A percentile compares a stretch with the other conserved stretches of the same genome.
Evolutionary conservation across 2,888 invertebrate species (phyloP).

Genomic region (Stictocephala bisonia): DNA sequence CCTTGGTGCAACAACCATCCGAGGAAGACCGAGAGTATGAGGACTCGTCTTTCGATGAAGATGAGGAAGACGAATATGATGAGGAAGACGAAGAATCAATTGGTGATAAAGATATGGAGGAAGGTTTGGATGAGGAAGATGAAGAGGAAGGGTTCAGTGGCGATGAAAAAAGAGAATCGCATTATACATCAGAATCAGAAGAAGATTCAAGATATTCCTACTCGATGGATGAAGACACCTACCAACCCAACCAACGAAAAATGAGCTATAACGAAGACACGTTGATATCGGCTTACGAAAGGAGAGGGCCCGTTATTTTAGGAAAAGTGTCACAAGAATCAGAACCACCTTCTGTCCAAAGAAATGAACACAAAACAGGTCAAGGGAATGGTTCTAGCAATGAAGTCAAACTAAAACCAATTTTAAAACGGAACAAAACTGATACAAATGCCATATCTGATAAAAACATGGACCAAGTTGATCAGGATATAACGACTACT

Average conservation of each 20-base stretch:
- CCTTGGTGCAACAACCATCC: constrained; percentile 27
- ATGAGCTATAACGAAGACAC: constrained; percentile 52
- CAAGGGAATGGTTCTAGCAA: too few species aligned
- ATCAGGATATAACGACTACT: background rate
- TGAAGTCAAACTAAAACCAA: constrained; percentile 16
- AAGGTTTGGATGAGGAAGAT: constrained; percentile 61
- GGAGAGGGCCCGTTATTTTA: constrained; percentile 22
- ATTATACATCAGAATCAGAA: constrained; percentile 47
- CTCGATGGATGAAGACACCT: constrained; percentile 71
- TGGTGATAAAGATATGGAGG: constrained; percentile 58
- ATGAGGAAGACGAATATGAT: constrained; percentile 58
- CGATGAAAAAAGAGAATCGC: constrained; percentile 40
- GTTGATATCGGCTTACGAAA: constrained; percentile 21
- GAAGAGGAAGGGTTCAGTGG: constrained; percentile 54
- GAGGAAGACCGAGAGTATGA: constrained; percentile 62
- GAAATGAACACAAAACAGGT: too few species aligned
- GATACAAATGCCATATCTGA: background rate
- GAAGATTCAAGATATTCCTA: constrained; percentile 47
- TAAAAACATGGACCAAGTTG: background rate
- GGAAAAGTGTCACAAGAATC: background rate
- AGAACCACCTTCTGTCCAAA: background rate
- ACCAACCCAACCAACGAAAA: constrained; percentile 73
- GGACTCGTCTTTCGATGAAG: constrained; percentile 61
- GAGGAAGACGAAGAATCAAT: constrained; percentile 60
- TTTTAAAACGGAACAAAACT: background rate